Evolutionary conservation across 2,113 vertebrate species (phyloP).

Genomic region (Macquaria australasica): DNA sequence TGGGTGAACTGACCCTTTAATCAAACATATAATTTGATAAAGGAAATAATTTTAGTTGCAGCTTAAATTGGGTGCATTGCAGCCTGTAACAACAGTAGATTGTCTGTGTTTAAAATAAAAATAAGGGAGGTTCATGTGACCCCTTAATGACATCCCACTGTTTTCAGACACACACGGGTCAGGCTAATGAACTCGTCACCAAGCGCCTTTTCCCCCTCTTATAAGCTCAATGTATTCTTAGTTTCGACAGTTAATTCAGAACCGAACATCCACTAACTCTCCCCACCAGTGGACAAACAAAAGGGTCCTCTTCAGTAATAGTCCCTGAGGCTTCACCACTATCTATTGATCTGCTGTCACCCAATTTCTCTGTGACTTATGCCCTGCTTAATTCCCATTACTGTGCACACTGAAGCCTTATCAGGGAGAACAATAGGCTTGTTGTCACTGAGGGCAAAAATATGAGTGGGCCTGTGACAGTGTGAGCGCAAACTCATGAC

Average conservation of each 20-base stretch:
- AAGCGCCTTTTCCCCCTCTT: constrained; percentile 6
- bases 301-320: constrained; percentile 79
- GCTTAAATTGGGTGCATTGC: neutral
- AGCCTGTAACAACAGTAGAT: neutral
- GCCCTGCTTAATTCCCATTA: constrained; percentile 81
- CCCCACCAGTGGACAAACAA: constrained; percentile 75
- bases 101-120: neutral
- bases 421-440: constrained; percentile 77
- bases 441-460: constrained; percentile 78
- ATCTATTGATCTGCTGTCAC: constrained; percentile 84
- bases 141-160: constrained; percentile 22
- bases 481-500: constrained; percentile 78
- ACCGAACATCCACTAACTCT: constrained; percentile 50
- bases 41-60: neutral
- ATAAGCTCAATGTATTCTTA: constrained; percentile 48
- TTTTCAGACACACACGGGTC: constrained; percentile 43
- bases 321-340: constrained; percentile 73
- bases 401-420: constrained; percentile 82
- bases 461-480: constrained; percentile 72
- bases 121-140: constrained; percentile 11
- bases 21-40: neutral
- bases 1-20: neutral
- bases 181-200: constrained; percentile 39
- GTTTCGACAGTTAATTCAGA: constrained; percentile 62
- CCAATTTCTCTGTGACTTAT: constrained; percentile 83